phyloP scores from a whole-genome alignment of 2,888 invertebrate genomes.

The Zootermopsis nevadensis region DNA sequence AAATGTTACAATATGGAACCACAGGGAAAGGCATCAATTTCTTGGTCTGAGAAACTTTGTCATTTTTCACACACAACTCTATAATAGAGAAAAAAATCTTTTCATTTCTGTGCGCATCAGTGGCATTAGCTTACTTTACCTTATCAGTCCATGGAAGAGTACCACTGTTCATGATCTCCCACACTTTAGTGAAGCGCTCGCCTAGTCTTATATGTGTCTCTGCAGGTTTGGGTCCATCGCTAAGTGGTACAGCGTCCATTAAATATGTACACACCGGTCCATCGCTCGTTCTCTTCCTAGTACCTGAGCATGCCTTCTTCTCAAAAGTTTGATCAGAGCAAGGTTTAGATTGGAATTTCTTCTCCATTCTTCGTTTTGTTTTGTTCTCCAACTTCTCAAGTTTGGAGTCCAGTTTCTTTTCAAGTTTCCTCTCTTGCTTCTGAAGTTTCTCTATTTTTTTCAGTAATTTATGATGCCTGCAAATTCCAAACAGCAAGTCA shows the following conservation, averaged over 20 bases:
- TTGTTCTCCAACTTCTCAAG: slow-evolving; percentile 63
- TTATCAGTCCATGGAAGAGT: slow-evolving; percentile 59
- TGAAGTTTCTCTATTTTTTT: slow-evolving; percentile 54
- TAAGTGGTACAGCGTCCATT: slow-evolving; percentile 52
- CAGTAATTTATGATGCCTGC: slow-evolving; percentile 53
- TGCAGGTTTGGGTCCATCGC: slow-evolving; percentile 45
- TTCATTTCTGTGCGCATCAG: too few relatives aligned
- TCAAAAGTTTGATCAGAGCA: slow-evolving; percentile 40
- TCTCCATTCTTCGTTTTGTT: slow-evolving; percentile 62
- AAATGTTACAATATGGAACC: not conserved
- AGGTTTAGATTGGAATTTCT: slow-evolving; percentile 56
- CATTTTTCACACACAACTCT: not conserved
- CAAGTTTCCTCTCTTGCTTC: slow-evolving; percentile 56
- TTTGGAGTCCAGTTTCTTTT: slow-evolving; percentile 61
- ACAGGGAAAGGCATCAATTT: not conserved
- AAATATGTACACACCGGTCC: slow-evolving; percentile 46
- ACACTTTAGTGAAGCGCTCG: slow-evolving; percentile 61
- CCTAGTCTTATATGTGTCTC: slow-evolving; percentile 57
- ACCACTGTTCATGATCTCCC: slow-evolving; percentile 63
- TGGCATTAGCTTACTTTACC: slow-evolving; percentile 38
- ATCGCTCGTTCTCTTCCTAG: slow-evolving; percentile 43
- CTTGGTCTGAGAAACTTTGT: not conserved
- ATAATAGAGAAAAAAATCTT: not conserved
- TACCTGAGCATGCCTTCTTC: slow-evolving; percentile 26
- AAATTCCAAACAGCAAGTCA: slow-evolving; percentile 1